phyloP scores from a whole-genome alignment of 2,888 invertebrate genomes.

The Drosophila subquinaria region DNA sequence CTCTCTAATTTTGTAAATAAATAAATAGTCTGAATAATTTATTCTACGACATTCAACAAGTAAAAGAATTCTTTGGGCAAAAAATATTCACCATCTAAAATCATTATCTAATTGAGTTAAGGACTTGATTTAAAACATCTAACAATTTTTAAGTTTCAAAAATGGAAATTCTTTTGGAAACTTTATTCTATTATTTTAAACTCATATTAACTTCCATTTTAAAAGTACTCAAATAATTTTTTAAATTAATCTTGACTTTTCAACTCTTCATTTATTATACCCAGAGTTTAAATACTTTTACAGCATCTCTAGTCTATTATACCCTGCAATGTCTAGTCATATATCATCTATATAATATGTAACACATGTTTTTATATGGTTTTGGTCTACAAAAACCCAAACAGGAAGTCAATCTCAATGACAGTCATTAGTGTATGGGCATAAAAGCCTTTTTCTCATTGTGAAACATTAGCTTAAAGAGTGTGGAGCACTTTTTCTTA shows the following conservation, averaged over 20 bases:
- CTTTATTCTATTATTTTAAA: too few species aligned
- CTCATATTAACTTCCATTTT: not conserved
- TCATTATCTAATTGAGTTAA: too few species aligned
- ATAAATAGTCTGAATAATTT: too few species aligned
- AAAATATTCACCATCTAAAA: too few species aligned
- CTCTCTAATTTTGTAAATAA: too few species aligned
- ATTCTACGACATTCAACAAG: too few species aligned
- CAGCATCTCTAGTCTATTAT: not conserved
- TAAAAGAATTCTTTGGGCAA: too few species aligned
- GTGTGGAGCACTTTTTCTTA: slow-evolving; percentile 7
- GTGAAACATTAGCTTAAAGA: slow-evolving; percentile 25
- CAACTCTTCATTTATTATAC: too few species aligned
- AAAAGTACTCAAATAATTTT: not conserved
- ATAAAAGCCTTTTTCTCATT: slow-evolving; percentile 34
- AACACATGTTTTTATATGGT: slow-evolving; percentile 24
- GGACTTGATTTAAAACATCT: too few species aligned
- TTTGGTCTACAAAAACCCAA: slow-evolving; percentile 19
- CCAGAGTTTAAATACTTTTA: not conserved
- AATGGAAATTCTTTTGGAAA: not conserved
- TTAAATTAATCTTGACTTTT: not conserved
- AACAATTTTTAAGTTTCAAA: too few species aligned
- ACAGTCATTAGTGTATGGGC: slow-evolving; percentile 49
- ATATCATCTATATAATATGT: slow-evolving; percentile 17
- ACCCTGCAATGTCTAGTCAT: not conserved
- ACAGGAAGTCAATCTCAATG: slow-evolving; percentile 61